phyloP scores from a whole-genome alignment of 35 echinoderm and acorn worm species.

The Nesometra sesokonis region DNA sequence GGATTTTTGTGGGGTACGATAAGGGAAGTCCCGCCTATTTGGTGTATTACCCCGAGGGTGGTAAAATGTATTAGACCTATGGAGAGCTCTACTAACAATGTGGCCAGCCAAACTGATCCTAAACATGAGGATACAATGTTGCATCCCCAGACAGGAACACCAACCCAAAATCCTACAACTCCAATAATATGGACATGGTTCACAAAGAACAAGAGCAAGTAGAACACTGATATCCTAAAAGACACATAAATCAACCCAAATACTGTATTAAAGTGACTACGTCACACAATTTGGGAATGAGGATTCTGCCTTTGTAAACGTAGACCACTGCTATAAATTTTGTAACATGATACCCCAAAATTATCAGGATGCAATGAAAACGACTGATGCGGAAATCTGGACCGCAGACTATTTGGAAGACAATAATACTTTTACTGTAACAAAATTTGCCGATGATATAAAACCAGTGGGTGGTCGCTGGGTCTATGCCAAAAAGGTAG shows the following conservation, averaged over 20 bases:
- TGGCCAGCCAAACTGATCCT: too few relatives aligned
- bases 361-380: too few relatives aligned
- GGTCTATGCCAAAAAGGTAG: constrained; percentile 21
- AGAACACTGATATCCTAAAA: neutral
- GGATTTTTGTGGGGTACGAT: neutral
- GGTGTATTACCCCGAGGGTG: neutral
- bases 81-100: too few relatives aligned
- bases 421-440: constrained; percentile 20
- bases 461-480: constrained; percentile 2
- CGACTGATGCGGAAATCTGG: neutral
- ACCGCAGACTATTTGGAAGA: too few relatives aligned
- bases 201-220: too few relatives aligned
- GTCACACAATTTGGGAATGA: neutral
- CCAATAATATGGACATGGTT: too few relatives aligned
- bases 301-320: neutral
- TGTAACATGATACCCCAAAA: too few relatives aligned
- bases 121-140: too few relatives aligned
- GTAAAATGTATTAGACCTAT: neutral
- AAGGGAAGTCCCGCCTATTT: neutral
- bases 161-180: too few relatives aligned
- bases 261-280: neutral
- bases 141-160: too few relatives aligned
- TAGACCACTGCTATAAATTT: neutral
- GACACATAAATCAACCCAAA: neutral
- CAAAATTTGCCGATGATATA: constrained; percentile 4